Evolutionary conservation across 2,113 vertebrate species (phyloP).

Genomic region (Ptyas mucosa): DNA sequence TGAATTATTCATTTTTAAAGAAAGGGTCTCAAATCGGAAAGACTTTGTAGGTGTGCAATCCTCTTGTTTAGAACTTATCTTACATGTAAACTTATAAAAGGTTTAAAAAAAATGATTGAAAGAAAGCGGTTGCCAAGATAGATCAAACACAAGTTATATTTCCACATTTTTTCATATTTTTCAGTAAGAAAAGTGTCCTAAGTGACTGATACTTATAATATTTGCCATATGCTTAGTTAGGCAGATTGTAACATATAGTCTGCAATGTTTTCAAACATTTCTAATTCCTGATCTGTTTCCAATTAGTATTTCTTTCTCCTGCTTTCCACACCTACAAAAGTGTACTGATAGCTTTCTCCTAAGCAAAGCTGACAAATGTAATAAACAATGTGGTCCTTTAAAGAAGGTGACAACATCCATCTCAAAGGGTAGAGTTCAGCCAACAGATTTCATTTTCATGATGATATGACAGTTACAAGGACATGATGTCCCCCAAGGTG

Average conservation of each 20-base stretch:
- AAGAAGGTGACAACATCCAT: background rate
- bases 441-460: slow-evolving; percentile 11
- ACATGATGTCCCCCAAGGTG: background rate
- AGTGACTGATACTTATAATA: background rate
- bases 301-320: background rate
- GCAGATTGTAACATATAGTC: slow-evolving; percentile 8
- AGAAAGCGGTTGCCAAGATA: background rate
- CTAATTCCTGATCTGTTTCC: background rate
- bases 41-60: background rate
- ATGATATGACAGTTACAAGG: background rate
- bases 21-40: background rate
- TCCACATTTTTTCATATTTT: background rate
- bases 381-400: slow-evolving; percentile 9
- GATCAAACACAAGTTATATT: slow-evolving; percentile 1
- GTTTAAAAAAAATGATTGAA: background rate
- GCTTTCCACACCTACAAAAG: background rate
- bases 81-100: background rate
- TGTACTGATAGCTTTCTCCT: slow-evolving; percentile 19
- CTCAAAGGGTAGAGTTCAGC: slow-evolving; percentile 3
- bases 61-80: background rate
- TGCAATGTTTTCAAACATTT: slow-evolving; percentile 16
- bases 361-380: slow-evolving; percentile 12
- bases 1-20: background rate
- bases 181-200: slow-evolving; percentile 6
- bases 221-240: slow-evolving; percentile 7